These are phyloP conservation scores for Pungitius pungitius DNA, from an alignment of 2,113 vertebrate species.

Conservation along the genomic window DNA sequence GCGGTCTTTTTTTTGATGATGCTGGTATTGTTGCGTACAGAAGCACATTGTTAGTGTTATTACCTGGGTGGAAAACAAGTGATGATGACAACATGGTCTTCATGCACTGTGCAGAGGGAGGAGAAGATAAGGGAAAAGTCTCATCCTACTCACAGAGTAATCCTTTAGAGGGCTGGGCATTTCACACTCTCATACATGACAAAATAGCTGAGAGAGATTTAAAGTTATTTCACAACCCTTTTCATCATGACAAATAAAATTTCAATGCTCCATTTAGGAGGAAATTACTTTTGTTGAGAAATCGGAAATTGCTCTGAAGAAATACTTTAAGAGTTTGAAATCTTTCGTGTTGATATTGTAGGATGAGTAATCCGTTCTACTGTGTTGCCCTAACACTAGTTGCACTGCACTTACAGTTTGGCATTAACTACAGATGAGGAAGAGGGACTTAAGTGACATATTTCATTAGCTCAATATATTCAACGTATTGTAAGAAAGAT, in stretches of 20 bases:
- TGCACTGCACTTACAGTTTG: no score
- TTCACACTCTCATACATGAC: conserved; percentile 54
- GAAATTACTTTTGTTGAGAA: not conserved
- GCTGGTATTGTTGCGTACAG: conserved; percentile 6
- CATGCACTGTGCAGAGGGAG: conserved; percentile 21
- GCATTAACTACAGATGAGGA: not conserved
- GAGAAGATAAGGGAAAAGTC: conserved; percentile 46
- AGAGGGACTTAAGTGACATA: not conserved
- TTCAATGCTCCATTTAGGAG: conserved; percentile 10
- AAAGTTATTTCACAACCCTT: conserved; percentile 32
- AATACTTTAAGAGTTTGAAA: conserved; percentile 4
- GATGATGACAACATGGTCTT: conserved; percentile 16
- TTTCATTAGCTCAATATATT: not conserved
- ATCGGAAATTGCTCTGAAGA: conserved; percentile 18
- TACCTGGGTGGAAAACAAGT: not conserved
- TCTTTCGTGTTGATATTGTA: conserved; percentile 3
- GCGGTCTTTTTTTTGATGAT: conserved; percentile 7
- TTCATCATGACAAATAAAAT: conserved; percentile 6
- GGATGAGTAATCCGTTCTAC: not conserved
- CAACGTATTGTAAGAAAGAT: not conserved
- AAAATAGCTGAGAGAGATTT: conserved; percentile 48
- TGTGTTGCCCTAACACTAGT: not conserved
- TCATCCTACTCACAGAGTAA: conserved; percentile 60
- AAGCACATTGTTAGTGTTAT: conserved; percentile 1
- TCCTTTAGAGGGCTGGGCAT: conserved; percentile 56